Evolutionary conservation across 1,140 invertebrate species (phyloP).

Genomic region (Brachionus manjavacas): DNA sequence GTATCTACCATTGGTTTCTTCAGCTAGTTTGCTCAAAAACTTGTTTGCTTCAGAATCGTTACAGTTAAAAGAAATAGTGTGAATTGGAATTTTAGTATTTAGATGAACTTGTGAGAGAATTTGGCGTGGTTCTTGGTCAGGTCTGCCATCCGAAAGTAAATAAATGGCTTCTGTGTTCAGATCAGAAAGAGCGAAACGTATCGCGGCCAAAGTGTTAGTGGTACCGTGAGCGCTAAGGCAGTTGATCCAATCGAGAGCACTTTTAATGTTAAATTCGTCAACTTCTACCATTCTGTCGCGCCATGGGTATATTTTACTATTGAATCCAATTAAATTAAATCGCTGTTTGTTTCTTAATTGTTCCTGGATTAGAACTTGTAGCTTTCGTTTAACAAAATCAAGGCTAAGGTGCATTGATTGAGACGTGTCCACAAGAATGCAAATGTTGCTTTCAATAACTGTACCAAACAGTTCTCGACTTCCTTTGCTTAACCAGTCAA

Average conservation of each 20-base stretch:
- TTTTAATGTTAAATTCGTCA: slow-evolving; percentile 50
- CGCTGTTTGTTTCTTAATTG: slow-evolving; percentile 56
- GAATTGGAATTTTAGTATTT: slow-evolving; percentile 51
- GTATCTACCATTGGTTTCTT: slow-evolving; percentile 53
- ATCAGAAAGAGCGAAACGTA: slow-evolving; percentile 53
- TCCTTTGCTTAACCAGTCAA: slow-evolving; percentile 55
- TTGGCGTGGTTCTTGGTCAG: slow-evolving; percentile 55
- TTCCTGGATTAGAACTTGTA: slow-evolving; percentile 56
- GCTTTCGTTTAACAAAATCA: slow-evolving; percentile 55
- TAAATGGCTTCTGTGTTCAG: slow-evolving; percentile 55
- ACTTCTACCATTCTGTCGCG: slow-evolving; percentile 54
- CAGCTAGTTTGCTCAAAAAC: slow-evolving; percentile 54
- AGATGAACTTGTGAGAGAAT: slow-evolving; percentile 56
- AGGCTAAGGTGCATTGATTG: slow-evolving; percentile 55
- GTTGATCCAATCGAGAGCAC: slow-evolving; percentile 55
- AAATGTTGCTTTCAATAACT: slow-evolving; percentile 55
- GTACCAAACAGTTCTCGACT: slow-evolving; percentile 57
- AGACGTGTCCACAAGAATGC: slow-evolving; percentile 56
- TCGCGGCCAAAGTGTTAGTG: slow-evolving; percentile 55
- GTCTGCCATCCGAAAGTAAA: slow-evolving; percentile 56
- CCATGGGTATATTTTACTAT: slow-evolving; percentile 51
- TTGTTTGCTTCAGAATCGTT: slow-evolving; percentile 56
- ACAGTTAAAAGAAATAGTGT: slow-evolving; percentile 58
- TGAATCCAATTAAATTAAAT: slow-evolving; percentile 55
- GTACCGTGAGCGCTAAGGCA: slow-evolving; percentile 54